Base-by-base conservation (phyloP, 2,113 vertebrate species). In the Erinaceus europaeus region DNA sequence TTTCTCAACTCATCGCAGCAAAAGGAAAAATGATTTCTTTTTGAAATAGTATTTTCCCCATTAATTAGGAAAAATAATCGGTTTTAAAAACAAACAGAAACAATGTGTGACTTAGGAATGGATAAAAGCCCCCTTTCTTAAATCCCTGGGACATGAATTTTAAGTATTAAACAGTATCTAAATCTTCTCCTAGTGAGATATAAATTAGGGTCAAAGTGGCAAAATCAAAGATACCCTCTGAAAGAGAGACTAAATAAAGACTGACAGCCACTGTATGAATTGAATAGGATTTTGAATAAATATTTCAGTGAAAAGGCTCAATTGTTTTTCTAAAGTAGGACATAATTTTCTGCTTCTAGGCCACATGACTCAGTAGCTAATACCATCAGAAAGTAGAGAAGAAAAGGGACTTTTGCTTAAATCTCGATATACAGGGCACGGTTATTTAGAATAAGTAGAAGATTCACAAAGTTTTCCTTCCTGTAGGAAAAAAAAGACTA, bases 211-310 rank as follows among this genome's bases (percentile, higher is more conserved):
- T 94, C 46, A 67, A 73, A 91, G 29, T 93, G 92, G 91, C 94
- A 94, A 89, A 95, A 96, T 96, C 89, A 95, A 94, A 76, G 23
- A 78, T 95, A 69, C 91, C 62, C 83, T 94, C 46, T 96, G 94
- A 95, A 91, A 84, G 86, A 86, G 50, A 93, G 83, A 82, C 95
- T 88, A 87, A 86, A 78, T 95, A 94, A 93, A 92, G 87, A 78
- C 46, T 88, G 93, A 92, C 95, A 93, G 92, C 62, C 68, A 90
- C 91, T 68, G 2, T 92, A 94, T 55, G 94, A 93, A 89, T 82
- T 92, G 92, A 94, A 67, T 90, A 88, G 91, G 79, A 68, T 88
- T 96, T 94, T 94, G 91, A 95, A 94, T 94, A 90, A 94, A 57
- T 95, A 94, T 95, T 92, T 90, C 91, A 3, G 77, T 85, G 50